phyloP scores from a whole-genome alignment of 2,797 vertebrate genomes.

The Leptoclinus maculatus region DNA sequence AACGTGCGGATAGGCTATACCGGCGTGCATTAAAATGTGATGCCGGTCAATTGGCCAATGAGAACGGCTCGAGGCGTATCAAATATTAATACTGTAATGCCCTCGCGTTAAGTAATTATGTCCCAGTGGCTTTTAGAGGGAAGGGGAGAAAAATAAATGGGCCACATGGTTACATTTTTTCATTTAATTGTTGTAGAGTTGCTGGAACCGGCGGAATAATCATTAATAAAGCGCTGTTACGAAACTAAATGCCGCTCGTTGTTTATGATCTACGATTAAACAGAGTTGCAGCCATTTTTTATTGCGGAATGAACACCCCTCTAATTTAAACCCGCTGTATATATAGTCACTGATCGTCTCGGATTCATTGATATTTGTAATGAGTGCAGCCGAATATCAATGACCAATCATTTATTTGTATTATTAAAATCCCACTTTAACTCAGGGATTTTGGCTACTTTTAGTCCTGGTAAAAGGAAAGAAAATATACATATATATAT shows the following conservation, averaged over 20 bases:
- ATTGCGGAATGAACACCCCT: slow-evolving; percentile 2
- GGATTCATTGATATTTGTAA: slow-evolving; percentile 38
- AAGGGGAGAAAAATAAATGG: slow-evolving; percentile 66
- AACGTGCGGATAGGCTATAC: slow-evolving; percentile 33
- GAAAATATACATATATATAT: not conserved
- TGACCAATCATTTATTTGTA: slow-evolving; percentile 21
- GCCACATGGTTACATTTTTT: slow-evolving; percentile 46
- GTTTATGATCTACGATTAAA: slow-evolving; percentile 55
- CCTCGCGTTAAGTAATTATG: slow-evolving; percentile 78
- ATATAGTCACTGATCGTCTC: slow-evolving; percentile 30
- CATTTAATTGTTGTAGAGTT: slow-evolving; percentile 55
- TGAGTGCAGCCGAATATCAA: slow-evolving; percentile 25
- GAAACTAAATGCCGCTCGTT: slow-evolving; percentile 19
- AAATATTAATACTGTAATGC: slow-evolving; percentile 85
- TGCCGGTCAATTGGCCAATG: slow-evolving; percentile 75
- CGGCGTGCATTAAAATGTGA: slow-evolving; percentile 78
- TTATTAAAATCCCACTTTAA: slow-evolving; percentile 14
- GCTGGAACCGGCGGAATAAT: not conserved
- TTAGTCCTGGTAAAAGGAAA: not conserved
- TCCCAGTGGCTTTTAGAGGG: slow-evolving; percentile 71
- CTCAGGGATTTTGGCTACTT: not conserved
- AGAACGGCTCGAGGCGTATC: slow-evolving; percentile 61
- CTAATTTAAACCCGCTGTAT: not conserved
- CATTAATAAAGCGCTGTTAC: slow-evolving; percentile 1
- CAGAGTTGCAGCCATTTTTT: slow-evolving; percentile 29